Evolutionary conservation across 2,113 vertebrate species (phyloP), one percentile per base, ranked within the genome.

Genomic region (Anseranas semipalmata): DNA sequence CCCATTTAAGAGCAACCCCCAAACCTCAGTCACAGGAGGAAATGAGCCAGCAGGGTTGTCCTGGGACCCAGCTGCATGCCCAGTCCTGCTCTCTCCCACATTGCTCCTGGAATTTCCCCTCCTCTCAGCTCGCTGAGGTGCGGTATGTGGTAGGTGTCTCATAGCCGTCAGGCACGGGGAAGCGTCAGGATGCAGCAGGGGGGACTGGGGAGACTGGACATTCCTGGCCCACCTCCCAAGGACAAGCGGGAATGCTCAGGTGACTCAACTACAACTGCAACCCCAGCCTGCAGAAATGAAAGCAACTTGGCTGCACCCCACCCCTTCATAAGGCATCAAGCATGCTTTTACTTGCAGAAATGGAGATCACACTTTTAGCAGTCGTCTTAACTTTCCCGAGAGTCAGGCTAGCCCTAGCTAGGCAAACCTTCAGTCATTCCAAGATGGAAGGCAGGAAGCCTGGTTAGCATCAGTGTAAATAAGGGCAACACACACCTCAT

Each of bases 81-180:
- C 48, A n/a, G 58, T 93, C 96, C 71, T 95, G 96, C 66, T 70
- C 74, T 72, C 81, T 95, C 91, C 89, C 89, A 94, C 87, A 50
- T 82, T 16, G 2, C 48, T 95, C 58, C 67, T 76, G 95, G 95
- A 97, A 96, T 96, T 97, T 95, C 95, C 95, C 96, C 94, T 95
- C 94, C 94, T 96, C 93, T 87, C 77, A 87, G 67, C 62, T 90
- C 6, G 0, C 16, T 58, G 50, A 1, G 4, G 67, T 75, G 67
- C n/a, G 75, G 74, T 95, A 65, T 82, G 95, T 66, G 70, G 93
- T 95, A 87, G 93, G 89, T 96, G 62, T 70, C 81, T 91, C 5
- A 2, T 68, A 95, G 91, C 66, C 2, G 0, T 77, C 0, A 0
- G 72, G 75, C 58, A 71, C 22, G n/a, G 45, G n/a, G 33, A 85